Evolutionary conservation across 1,140 invertebrate genomes (phyloP), one percentile per base, ranked within the genome.

Genomic region (Bacillus rossius): DNA sequence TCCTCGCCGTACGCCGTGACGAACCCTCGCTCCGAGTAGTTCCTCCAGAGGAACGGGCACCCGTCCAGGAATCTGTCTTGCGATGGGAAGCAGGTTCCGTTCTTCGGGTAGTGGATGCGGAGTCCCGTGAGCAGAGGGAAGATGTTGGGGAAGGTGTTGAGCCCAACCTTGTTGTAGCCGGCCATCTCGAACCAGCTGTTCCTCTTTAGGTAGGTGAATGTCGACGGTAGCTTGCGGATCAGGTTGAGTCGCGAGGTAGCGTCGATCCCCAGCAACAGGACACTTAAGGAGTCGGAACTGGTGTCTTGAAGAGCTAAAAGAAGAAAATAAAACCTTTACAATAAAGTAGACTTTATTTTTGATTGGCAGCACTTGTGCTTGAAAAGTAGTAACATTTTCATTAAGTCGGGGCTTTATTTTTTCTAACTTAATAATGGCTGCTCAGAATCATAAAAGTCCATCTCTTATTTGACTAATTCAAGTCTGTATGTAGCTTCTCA

Each of bases 1-100:
- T 96, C 92, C 77, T 95, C 92, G 0, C 80, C 87, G 55, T 88
- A 88, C 2, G 84, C 84, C 0, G 93, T 94, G 1, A 83, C 79
- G 67, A 88, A 94, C 1, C 87, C 87, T 8, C 79, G 74, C 20
- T 84, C 70, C 56, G 81, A 79, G 66, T 82, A 94, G 57, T 81
- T 77, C 53, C 89, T 84, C 91, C 91, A 95, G 13, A 94, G 76
- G 61, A 92, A 86, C 1, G 86, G 82, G 67, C 91, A 93, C 37
- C 76, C n/a, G 52, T 76, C 75, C 42, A 70, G 47, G 20, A 53
- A 49, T 3, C 26, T 45, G 8, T 43, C 13, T 2, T n/a, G n/a
- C 2, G 50, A 38, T n/a, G 34, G 17, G 10, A 25, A 51, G 20
- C 52, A 63, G 14, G 34, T 61, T 5, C 34, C 22, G 13, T 53